Base-by-base conservation (phyloP, 2,113 vertebrate species). In the Xerus inauris region DNA sequence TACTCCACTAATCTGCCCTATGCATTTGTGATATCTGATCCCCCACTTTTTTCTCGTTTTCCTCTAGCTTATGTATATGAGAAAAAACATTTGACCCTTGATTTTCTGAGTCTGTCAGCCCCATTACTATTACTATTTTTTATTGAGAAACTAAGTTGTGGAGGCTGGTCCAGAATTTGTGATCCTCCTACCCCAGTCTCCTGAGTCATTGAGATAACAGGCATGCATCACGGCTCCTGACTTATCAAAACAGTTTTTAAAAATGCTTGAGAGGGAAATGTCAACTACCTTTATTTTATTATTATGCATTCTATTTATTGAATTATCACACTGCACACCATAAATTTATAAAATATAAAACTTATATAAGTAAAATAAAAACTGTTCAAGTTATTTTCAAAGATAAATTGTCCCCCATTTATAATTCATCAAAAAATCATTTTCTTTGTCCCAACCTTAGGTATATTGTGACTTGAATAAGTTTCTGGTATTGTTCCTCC, bases 361-460 rank as follows among this genome's bases (percentile, higher is more conserved):
- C 6, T 17, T 81, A 40, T 59, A 47, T 35, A 80, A 22, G 47
- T 49, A 67, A 67, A 67, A 42, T 85, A n/a, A 79, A 75, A 89
- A 12, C 17, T 38, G 6, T 79, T 82, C 54, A 92, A 89, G 77
- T 75, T 7, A 0, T 59, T 92, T 90, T 67, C 16, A 95, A 88
- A 84, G 42, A 89, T 26, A 76, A 54, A 14, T 2, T 76, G 12
- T n/a, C 8, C 8, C 17, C 6, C 20, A 64, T 5, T 80, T 81
- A 89, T n/a, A 89, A 95, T 87, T 77, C 51, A 85, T 8, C 65
- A 65, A 72, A 57, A 95, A 73, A 35, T 67, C 22, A 20, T 87
- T 81, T 49, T 19, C 16, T 76, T 35, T 49, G 11, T 64, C 12
- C 64, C 0, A 65, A 45, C 77, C 65, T 42, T 64, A 71, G 16